Percentiles rank a stretch among this genome's conserved stretches.
Evolutionary conservation across 2,888 invertebrate genomes (phyloP).

Genomic region (Neocrepidodera transversa): DNA sequence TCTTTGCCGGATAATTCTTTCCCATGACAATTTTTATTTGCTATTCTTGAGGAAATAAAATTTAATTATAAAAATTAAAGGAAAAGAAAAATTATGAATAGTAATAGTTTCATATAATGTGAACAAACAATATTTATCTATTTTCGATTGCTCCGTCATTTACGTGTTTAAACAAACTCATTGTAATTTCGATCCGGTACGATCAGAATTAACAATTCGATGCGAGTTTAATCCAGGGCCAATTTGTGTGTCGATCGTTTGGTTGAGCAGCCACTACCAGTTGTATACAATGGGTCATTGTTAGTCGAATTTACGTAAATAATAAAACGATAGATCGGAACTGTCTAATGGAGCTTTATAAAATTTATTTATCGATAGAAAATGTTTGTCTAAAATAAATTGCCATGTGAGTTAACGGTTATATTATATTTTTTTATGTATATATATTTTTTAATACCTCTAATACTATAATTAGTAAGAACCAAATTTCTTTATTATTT

Average conservation of each 20-base stretch:
- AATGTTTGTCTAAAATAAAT: background rate
- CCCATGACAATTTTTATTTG: no score
- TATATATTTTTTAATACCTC: background rate
- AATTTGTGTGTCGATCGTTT: slow-evolving; percentile 7
- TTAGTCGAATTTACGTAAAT: slow-evolving; percentile 13
- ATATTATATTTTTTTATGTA: no score
- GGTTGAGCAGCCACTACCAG: slow-evolving; percentile 8
- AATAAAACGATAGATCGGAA: background rate
- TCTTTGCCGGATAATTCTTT: no score
- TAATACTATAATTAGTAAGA: background rate
- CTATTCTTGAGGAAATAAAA: no score
- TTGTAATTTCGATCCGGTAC: background rate
- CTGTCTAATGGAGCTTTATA: slow-evolving; percentile 4
- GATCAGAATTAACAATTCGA: background rate
- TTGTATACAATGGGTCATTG: slow-evolving; percentile 5
- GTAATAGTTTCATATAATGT: no score
- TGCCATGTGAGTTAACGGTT: background rate
- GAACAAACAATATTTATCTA: no score
- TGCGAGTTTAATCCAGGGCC: slow-evolving; percentile 3
- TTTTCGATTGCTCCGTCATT: no score
- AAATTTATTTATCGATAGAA: background rate
- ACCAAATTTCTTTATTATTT: slow-evolving; percentile 28
- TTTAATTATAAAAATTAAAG: no score
- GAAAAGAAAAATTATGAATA: no score
- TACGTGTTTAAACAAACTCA: background rate